Conservation (phyloP, 23 tunicate species). For the Styela clava region DNA sequence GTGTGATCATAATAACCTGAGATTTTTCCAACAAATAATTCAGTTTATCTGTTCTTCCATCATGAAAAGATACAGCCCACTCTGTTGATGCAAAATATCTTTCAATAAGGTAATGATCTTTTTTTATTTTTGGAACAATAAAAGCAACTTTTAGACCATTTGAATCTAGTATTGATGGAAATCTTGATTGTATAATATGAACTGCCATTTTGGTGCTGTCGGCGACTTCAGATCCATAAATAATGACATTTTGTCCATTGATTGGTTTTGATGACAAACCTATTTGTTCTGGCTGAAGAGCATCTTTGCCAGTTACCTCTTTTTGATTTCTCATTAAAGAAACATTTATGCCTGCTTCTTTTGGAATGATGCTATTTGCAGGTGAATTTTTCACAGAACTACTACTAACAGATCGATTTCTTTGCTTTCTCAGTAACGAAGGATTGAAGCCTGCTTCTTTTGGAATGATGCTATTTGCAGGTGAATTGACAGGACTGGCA, state of each 20-base stretch:
- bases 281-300: neutral
- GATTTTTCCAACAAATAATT: neutral
- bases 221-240: conserved; percentile 11
- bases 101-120: conserved; percentile 26
- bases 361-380: conserved; percentile 14
- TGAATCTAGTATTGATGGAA: neutral
- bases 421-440: neutral
- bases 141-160: conserved; percentile 28
- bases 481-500: neutral
- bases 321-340: neutral
- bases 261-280: neutral
- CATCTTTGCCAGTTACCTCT: neutral
- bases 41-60: neutral
- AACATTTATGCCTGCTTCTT: conserved; percentile 3
- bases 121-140: conserved; percentile 45
- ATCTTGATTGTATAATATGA: conserved; percentile 22
- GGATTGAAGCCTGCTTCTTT: neutral
- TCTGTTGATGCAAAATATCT: conserved; percentile 4
- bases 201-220: conserved; percentile 46
- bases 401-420: neutral
- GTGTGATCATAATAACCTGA: conserved; percentile 33
- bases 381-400: neutral
- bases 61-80: conserved; percentile 3
- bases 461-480: neutral
- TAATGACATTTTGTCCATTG: conserved; percentile 1